Base-by-base conservation (phyloP, 1,140 invertebrate species). In the Chelonus insularis region DNA sequence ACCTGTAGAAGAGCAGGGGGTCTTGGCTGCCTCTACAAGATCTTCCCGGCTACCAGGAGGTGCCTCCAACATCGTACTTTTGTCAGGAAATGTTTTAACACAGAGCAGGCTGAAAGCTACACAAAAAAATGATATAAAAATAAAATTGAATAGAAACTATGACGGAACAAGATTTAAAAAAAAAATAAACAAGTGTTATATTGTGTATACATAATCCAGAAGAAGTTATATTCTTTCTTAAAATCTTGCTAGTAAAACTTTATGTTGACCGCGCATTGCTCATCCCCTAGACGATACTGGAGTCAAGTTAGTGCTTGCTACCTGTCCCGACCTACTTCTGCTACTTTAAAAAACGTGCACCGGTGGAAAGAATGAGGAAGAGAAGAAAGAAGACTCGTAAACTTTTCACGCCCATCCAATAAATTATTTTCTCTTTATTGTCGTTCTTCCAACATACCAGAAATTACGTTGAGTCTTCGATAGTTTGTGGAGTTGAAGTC, bases 61-160 rank as follows among this genome's bases (percentile, higher is more conserved):
- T 61, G 73, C 77, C 64, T 79, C 77, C 64, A 79, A 65, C 77
- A 79, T 79, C 54, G 66, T 68, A 52, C 63, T 64, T 63, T 43
- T 68, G 50, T 68, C 69, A 64, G 72, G 68, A 48, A 75, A 74
- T 72, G 72, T 73, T 58, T 71, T 75, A 36, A 75, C 69, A 65
- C 76, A 77, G 52, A 79, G 75, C 77, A 78, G 75, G 74, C 75
- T 76, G 58, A 78, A 66, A 67, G 75, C 77, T 79, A 61, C 16
- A 12, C 37, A 3, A 21, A 20, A 55, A 9, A 34, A 43, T 18
- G 14, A 70, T 65, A 37, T 37, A 45, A 18, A 66, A 45, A 48
- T n/a, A 23, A 34, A 12, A 4, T 43, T 45, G 20, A 5, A 39
- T n/a, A 55, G 11, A 41, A 60, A 52, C 9, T 2, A 29, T 14